These are phyloP conservation scores for Mormyrus proboscirostris DNA, from an alignment of 2,797 vertebrate genomes.

Conservation along the genomic window DNA sequence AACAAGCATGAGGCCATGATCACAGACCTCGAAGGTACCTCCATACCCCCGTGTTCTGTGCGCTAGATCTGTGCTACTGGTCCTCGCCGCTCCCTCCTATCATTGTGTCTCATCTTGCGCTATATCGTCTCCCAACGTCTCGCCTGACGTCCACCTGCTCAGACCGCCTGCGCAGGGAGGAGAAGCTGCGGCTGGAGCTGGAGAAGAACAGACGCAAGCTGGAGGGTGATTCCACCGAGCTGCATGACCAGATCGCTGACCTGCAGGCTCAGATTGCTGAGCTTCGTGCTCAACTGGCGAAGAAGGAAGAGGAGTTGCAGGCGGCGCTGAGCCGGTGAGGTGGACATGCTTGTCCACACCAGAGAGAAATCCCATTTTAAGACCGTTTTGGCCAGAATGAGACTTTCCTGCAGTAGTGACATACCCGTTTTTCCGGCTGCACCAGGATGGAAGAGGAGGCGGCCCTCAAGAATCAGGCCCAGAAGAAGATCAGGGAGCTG, in stretches of 20 bases:
- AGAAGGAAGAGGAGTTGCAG: slow-evolving; percentile 91
- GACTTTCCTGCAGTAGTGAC: background rate
- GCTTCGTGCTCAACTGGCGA: slow-evolving; percentile 84
- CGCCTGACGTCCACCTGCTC: background rate
- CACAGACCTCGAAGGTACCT: slow-evolving; percentile 87
- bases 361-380: background rate
- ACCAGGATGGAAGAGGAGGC: slow-evolving; percentile 85
- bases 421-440: background rate
- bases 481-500: slow-evolving; percentile 88
- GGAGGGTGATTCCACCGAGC: slow-evolving; percentile 85
- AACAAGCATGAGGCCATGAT: slow-evolving; percentile 99
- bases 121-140: background rate
- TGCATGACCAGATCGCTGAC: slow-evolving; percentile 85
- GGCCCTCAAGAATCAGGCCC: slow-evolving; percentile 78
- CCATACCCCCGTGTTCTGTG: background rate
- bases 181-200: slow-evolving; percentile 85
- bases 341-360: background rate
- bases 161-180: slow-evolving; percentile 89
- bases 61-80: background rate
- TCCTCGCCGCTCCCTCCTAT: background rate
- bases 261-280: slow-evolving; percentile 90
- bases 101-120: background rate
- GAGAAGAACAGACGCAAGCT: slow-evolving; percentile 93
- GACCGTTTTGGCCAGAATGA: background rate
- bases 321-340: slow-evolving; percentile 78